Evolutionary conservation across 30 jellyfish, hydroid and myxozoan species (phyloP), one percentile per base, ranked within the genome.

Genomic region (Turritopsis dohrnii): DNA sequence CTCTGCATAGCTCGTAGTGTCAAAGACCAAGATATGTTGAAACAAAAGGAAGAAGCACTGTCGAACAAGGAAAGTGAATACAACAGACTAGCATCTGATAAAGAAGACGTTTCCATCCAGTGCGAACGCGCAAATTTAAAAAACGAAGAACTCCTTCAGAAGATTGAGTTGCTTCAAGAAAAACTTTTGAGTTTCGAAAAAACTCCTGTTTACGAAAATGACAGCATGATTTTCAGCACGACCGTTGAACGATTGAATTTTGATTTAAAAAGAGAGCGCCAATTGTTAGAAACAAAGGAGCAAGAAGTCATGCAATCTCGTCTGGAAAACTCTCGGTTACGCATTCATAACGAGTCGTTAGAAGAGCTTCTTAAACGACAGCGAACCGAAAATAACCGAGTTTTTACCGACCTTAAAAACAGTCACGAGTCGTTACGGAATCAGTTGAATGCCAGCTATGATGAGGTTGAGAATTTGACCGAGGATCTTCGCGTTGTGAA

Each of bases 311-410:
- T 69, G 77, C 9, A 23, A 19, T 8, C 77, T n/a, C 28, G 30
- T n/a, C 28, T 23, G 16, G 77, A 69, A 69, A 27, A 23, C 17
- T 69, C 77, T 27, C 28, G 77, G 30, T 69, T 69, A 69, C 28
- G 19, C 16, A 69, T 69, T 69, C 28, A 69, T n/a, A n/a, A 8
- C 8, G 77, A 69, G 30, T n/a, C 77, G 30, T 69, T 69, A 27
- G 77, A 69, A 69, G 30, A 23, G 28, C 31, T 69, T 23, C 30
- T 69, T 69, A 27, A 69, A 19, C 28, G 77, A 69, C 77, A 69
- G 22, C 28, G 30, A 7, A 69, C 31, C 28, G 77, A 69, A 19
- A 69, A 69, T 69, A 27, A 69, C 77, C 28, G 77, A 69, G 77
- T 69, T 69, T 69, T 69, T 69, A 27, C 28, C 9, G 77, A 69